Evolutionary conservation across 37 sponge, comb jelly and placozoan genomes (phyloP).

Genomic region (Geodia barretti): DNA sequence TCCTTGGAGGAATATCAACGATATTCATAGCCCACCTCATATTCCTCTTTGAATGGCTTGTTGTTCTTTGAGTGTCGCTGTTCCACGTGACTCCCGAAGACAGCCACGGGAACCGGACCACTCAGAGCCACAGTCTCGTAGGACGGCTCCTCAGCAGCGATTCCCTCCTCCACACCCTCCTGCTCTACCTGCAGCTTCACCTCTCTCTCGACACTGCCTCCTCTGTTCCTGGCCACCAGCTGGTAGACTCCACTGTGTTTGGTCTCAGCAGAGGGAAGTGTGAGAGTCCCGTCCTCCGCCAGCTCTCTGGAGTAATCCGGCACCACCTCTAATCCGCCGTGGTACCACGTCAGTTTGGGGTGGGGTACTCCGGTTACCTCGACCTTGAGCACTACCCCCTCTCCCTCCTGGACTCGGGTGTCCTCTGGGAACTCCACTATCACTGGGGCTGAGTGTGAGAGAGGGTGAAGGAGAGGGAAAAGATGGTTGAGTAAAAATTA

Average conservation of each 20-base stretch:
- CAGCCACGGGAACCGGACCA: constrained; percentile 18
- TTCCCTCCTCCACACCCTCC: background rate
- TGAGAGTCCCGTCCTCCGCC: constrained; percentile 18
- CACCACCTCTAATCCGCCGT: background rate
- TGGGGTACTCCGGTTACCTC: constrained; percentile 22
- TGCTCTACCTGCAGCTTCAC: constrained; percentile 3
- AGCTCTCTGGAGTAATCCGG: constrained; percentile 34
- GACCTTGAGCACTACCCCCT: constrained; percentile 23
- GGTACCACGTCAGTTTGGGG: constrained; percentile 38
- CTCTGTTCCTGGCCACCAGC: constrained; percentile 29
- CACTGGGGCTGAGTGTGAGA: constrained; percentile 28
- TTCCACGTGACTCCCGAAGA: constrained; percentile 31
- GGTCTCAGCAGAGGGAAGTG: constrained; percentile 21
- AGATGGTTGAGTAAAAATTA: too few relatives aligned
- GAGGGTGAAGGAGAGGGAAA: too few relatives aligned
- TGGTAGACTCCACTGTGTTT: constrained; percentile 40
- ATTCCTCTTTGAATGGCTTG: constrained; percentile 27
- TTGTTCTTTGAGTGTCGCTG: constrained; percentile 36
- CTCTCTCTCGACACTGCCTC: constrained; percentile 10
- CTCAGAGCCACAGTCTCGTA: too few relatives aligned
- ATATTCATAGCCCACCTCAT: constrained; percentile 18
- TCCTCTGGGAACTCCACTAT: constrained; percentile 40
- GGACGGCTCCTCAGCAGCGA: background rate
- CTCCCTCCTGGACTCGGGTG: constrained; percentile 20
- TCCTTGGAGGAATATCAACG: too few relatives aligned